Base-by-base conservation (phyloP, 2,113 vertebrate genomes). In the Petromus typicus region DNA sequence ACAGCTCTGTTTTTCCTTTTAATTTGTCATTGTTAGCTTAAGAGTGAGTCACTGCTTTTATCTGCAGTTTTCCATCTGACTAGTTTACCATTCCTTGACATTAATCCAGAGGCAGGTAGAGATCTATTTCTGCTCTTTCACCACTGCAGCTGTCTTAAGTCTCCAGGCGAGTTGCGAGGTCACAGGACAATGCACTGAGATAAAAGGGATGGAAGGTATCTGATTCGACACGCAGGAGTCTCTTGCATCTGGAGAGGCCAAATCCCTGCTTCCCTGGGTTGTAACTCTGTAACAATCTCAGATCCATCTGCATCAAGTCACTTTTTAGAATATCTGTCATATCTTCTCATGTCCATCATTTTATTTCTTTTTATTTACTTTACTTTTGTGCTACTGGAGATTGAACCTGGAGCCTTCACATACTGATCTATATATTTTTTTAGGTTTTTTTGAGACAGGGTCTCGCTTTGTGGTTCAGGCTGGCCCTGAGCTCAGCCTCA, bases 21-120 rank as follows among this genome's bases (percentile, higher is more conserved):
- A 10, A n/a, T 63, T 69, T 18, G 23, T 61, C 89, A 54, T 64
- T 92, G 95, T 90, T 90, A 40, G 54, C 82, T 81, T 66, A 94
- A 67, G 22, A 67, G 32, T 14, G 71, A 43, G 48, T 34, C 6
- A 59, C 57, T 64, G 37, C 37, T 85, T 92, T 92, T 73, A 48
- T 61, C 51, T 87, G 64, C 6, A 23, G 0, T 48, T 91, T 92
- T 63, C 54, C 45, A 59, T 45, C 34, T 75, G n/a, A 51, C 63
- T 89, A 61, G 56, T 34, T 86, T 61, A 32, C 22, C 32, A 48
- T 81, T 84, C 45, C 64, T 79, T 56, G 66, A 85, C 54, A 73
- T 90, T 37, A 54, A 61, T 48, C n/a, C 83, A 82, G 79, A 91
- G 51, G 57, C 43, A 79, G 40, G 32, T 32, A 23, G 54, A 91